Percentiles rank a stretch among this genome's conserved stretches.
Evolutionary conservation across 2,797 vertebrate genomes (phyloP).

Genomic region (Pitangus sulphuratus): DNA sequence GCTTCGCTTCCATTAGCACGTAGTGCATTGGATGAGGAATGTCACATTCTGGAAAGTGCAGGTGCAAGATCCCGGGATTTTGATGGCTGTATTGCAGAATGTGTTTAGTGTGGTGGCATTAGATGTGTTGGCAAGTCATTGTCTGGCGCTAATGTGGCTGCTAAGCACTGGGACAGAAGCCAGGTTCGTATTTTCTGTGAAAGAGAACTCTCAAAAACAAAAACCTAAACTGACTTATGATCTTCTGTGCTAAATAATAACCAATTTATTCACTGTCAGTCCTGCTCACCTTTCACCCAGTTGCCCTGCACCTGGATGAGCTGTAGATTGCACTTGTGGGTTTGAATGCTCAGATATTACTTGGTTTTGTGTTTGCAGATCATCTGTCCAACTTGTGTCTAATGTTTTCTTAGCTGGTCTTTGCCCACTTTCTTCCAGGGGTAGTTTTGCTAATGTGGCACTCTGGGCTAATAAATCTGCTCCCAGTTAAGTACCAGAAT

Average conservation of each 20-base stretch:
- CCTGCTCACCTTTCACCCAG: neutral
- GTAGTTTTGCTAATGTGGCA: neutral
- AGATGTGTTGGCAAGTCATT: neutral
- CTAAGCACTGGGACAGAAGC: neutral
- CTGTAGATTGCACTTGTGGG: accelerated
- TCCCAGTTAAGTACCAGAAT: neutral
- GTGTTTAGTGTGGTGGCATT: slow-evolving; percentile 24
- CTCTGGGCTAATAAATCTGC: neutral
- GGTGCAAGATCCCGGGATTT: neutral
- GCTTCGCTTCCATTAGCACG: neutral
- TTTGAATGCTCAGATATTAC: neutral
- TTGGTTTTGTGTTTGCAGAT: neutral
- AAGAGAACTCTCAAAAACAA: neutral
- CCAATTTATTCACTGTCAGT: neutral
- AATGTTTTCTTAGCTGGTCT: neutral
- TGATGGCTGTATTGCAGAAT: neutral
- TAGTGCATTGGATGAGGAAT: neutral
- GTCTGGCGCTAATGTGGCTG: neutral
- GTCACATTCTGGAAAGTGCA: neutral
- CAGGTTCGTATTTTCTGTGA: neutral
- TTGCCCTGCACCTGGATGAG: neutral
- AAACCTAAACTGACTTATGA: neutral
- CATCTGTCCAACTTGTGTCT: neutral
- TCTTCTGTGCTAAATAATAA: neutral
- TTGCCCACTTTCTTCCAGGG: neutral